These are phyloP conservation scores for Eupelmus urozonus DNA, from an alignment of 2,888 invertebrate genomes.

Conservation along the genomic window DNA sequence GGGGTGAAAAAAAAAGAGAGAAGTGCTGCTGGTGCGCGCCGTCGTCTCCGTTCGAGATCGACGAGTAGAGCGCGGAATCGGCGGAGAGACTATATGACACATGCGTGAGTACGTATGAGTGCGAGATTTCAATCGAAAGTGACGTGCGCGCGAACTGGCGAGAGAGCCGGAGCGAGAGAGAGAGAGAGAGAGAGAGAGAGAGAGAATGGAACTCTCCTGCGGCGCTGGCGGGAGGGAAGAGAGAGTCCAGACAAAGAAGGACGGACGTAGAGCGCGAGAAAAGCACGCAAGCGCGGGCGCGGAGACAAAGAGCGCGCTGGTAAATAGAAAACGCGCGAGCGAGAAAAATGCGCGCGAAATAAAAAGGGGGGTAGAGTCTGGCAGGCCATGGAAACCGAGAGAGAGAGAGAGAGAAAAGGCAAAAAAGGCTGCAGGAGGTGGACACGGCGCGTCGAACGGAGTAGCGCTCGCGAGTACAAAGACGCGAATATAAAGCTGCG, in stretches of 20 bases:
- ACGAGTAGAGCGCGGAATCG: constrained; percentile 43
- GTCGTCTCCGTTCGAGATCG: constrained; percentile 54
- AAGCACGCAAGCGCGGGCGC: constrained; percentile 4
- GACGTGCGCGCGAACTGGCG: constrained; percentile 36
- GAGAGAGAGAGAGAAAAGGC: constrained; percentile 20
- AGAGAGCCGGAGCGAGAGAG: constrained; percentile 2
- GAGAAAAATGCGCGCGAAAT: constrained; percentile 31
- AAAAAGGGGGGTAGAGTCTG: constrained; percentile 9
- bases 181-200: constrained; percentile 24
- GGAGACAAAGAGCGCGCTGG: constrained; percentile 7
- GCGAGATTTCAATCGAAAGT: constrained; percentile 57
- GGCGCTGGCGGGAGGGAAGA: background rate
- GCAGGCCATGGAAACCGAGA: background rate
- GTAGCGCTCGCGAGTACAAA: constrained; percentile 27
- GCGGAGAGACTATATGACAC: constrained; percentile 41
- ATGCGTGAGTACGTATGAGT: constrained; percentile 42
- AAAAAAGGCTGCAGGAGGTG: constrained; percentile 2
- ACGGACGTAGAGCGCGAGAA: constrained; percentile 16
- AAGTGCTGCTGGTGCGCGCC: background rate
- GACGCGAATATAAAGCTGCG: constrained; percentile 29
- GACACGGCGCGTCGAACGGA: constrained; percentile 27
- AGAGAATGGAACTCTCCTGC: constrained; percentile 2
- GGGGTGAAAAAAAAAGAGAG: background rate
- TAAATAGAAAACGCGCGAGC: constrained; percentile 46
- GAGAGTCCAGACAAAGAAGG: constrained; percentile 36